A percentile compares a stretch with the other conserved stretches of the same genome.
These are phyloP conservation scores for Rhynchonycteris naso DNA, from an alignment of 2,797 vertebrate genomes.

Conservation along the genomic window DNA sequence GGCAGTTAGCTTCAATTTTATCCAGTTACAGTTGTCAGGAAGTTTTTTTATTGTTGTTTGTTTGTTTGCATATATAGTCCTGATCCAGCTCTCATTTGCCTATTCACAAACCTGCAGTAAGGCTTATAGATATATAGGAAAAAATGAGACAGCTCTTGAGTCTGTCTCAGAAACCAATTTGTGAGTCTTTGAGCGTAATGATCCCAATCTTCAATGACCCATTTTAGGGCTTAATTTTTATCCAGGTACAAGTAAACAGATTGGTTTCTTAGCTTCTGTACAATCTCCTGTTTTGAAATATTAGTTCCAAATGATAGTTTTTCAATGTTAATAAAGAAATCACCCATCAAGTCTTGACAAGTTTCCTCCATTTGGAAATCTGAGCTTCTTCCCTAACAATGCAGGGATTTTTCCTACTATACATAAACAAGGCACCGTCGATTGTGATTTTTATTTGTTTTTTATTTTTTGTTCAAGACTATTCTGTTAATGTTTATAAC, in stretches of 20 bases:
- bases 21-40: neutral
- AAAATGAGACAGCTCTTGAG: neutral
- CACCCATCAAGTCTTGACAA: slow-evolving; percentile 58
- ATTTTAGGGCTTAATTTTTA: slow-evolving; percentile 46
- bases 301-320: slow-evolving; percentile 72
- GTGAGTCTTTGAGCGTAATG: neutral
- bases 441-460: slow-evolving; percentile 71
- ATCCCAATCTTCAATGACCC: slow-evolving; percentile 8
- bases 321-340: slow-evolving; percentile 69
- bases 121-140: neutral
- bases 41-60: neutral
- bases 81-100: neutral
- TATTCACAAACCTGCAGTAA: neutral
- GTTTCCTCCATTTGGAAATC: slow-evolving; percentile 67
- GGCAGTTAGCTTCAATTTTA: neutral
- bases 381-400: slow-evolving; percentile 67
- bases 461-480: slow-evolving; percentile 70
- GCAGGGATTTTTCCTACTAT: slow-evolving; percentile 63
- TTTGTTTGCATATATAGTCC: neutral
- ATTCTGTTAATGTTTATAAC: slow-evolving; percentile 79
- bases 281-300: slow-evolving; percentile 55
- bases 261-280: slow-evolving; percentile 46
- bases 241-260: slow-evolving; percentile 58
- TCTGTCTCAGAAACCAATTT: neutral
- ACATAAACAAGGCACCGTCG: slow-evolving; percentile 72